These are phyloP conservation scores for Rhizoglyphus robini DNA, from an alignment of 1,140 invertebrate genomes.

Conservation along the genomic window DNA sequence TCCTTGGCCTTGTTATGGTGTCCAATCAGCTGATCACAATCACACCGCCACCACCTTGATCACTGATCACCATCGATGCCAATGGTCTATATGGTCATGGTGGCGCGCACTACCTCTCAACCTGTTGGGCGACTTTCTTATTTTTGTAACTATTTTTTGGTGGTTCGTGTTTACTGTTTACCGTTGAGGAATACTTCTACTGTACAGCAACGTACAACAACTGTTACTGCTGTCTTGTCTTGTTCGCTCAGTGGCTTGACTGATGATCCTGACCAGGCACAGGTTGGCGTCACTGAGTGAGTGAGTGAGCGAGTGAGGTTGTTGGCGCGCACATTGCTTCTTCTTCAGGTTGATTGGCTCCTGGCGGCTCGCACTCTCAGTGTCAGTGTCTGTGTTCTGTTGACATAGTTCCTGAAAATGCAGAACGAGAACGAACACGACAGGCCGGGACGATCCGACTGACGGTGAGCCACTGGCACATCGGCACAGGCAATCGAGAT, in stretches of 20 bases:
- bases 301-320: too few relatives aligned
- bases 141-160: constrained; percentile 15
- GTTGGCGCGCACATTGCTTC: too few relatives aligned
- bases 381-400: not conserved
- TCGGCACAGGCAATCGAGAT: not conserved
- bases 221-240: too few relatives aligned
- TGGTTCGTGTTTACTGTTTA: not conserved
- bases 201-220: too few relatives aligned
- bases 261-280: too few relatives aligned
- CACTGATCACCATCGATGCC: not conserved
- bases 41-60: too few relatives aligned
- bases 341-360: not conserved
- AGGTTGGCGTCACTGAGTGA: too few relatives aligned
- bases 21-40: too few relatives aligned
- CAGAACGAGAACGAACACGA: not conserved
- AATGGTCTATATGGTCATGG: not conserved
- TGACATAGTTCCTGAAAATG: not conserved
- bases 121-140: constrained; percentile 7
- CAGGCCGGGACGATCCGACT: not conserved
- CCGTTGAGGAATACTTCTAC: too few relatives aligned
- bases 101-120: not conserved
- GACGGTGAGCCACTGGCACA: not conserved
- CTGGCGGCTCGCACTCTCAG: not conserved
- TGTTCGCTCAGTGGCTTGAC: too few relatives aligned
- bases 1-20: too few relatives aligned